Percentiles rank a stretch among this genome's conserved stretches.
These are phyloP conservation scores for Diplolepis rosae DNA, from an alignment of 2,888 invertebrate genomes.

Conservation along the genomic window DNA sequence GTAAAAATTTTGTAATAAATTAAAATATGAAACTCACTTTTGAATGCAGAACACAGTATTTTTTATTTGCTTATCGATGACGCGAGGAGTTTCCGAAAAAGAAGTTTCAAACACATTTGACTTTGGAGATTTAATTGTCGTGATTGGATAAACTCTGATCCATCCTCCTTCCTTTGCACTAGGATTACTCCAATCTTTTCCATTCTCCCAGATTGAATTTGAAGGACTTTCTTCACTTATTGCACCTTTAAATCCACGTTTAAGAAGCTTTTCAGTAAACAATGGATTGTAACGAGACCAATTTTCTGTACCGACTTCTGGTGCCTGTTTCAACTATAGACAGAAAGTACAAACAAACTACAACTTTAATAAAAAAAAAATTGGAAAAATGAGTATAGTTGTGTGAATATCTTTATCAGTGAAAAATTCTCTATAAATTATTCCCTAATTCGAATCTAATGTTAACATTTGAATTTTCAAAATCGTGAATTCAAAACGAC, in stretches of 20 bases:
- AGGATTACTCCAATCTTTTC: conserved; percentile 81
- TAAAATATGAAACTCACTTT: conserved; percentile 53
- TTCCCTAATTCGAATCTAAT: too few species aligned
- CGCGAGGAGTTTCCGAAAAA: conserved; percentile 58
- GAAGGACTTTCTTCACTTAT: conserved; percentile 78
- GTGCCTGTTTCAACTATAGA: conserved; percentile 57
- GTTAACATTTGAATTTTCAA: too few species aligned
- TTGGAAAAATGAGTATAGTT: neutral
- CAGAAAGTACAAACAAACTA: conserved; percentile 4
- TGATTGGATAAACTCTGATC: conserved; percentile 84
- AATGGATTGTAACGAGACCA: conserved; percentile 68
- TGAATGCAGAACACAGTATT: conserved; percentile 65
- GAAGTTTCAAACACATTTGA: conserved; percentile 57
- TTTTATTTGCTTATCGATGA: conserved; percentile 66
- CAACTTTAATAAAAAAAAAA: neutral
- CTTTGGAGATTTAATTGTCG: conserved; percentile 58
- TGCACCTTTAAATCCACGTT: conserved; percentile 78
- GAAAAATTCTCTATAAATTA: neutral
- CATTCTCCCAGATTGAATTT: conserved; percentile 81
- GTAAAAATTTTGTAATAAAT: too few species aligned
- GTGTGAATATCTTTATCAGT: too few species aligned
- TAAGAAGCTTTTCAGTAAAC: conserved; percentile 74
- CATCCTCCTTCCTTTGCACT: conserved; percentile 83
- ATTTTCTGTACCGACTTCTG: conserved; percentile 59
- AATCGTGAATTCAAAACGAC: too few species aligned